A percentile compares a stretch with the other conserved stretches of the same genome.
Conservation (phyloP, 2,113 vertebrate species). For the Pelecanoides urinatrix region DNA sequence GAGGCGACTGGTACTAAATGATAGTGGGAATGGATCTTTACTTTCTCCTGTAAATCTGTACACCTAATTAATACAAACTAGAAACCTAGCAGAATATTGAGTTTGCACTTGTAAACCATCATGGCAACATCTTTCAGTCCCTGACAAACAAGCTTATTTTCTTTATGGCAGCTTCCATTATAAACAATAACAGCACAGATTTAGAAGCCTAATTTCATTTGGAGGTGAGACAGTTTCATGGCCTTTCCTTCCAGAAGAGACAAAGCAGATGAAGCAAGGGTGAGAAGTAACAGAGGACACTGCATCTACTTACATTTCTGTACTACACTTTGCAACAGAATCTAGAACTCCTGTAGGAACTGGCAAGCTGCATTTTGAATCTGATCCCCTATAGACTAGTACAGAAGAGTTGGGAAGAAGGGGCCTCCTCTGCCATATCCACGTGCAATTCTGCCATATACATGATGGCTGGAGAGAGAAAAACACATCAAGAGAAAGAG, state of each 20-base stretch:
- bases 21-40: neutral
- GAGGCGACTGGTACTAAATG: neutral
- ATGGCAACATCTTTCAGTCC: neutral
- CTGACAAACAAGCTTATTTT: neutral
- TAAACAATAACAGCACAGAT: neutral
- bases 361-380: neutral
- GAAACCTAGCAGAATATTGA: neutral
- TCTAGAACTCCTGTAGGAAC: neutral
- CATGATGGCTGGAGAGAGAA: neutral
- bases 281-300: neutral
- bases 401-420: neutral
- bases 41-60: neutral
- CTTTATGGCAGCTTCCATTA: neutral
- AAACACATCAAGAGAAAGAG: neutral
- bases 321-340: neutral
- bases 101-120: neutral
- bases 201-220: neutral
- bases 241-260: neutral
- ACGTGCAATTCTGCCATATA: neutral
- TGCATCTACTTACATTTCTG: neutral
- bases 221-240: neutral
- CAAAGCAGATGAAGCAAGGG: neutral
- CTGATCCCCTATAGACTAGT: fast-evolving
- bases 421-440: neutral
- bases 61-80: neutral